A percentile compares a stretch with the other conserved stretches of the same genome.
Evolutionary conservation across 2,113 vertebrate genomes (phyloP).

Genomic region (Phalacrocorax brasilianus): DNA sequence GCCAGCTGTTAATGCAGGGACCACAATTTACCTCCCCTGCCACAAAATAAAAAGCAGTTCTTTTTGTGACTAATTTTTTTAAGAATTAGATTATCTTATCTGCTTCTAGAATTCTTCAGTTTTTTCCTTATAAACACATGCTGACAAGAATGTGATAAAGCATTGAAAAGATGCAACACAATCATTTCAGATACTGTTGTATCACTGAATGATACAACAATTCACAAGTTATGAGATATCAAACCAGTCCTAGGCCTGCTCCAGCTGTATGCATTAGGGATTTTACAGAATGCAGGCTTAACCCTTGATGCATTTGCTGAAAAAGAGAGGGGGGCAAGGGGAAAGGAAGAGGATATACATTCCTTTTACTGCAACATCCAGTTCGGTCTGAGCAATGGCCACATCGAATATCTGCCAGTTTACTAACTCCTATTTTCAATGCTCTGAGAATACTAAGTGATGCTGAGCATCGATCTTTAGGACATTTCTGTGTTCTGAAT

Average conservation of each 20-base stretch:
- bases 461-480: background rate
- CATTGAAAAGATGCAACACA: background rate
- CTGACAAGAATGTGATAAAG: background rate
- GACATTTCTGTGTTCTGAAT: background rate
- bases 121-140: background rate
- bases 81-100: background rate
- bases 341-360: background rate
- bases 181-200: background rate
- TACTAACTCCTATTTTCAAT: background rate
- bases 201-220: background rate
- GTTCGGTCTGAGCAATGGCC: background rate
- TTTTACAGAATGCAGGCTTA: background rate
- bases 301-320: background rate
- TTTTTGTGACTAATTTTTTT: background rate
- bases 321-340: background rate
- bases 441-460: background rate
- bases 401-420: background rate
- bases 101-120: background rate
- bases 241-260: background rate
- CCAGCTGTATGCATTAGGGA: background rate
- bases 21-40: background rate
- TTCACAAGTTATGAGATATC: background rate
- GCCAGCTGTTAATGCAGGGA: background rate
- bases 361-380: background rate
- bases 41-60: background rate